phyloP scores from a whole-genome alignment of 2,797 vertebrate genomes.

The Gymnopithys bicolor region DNA sequence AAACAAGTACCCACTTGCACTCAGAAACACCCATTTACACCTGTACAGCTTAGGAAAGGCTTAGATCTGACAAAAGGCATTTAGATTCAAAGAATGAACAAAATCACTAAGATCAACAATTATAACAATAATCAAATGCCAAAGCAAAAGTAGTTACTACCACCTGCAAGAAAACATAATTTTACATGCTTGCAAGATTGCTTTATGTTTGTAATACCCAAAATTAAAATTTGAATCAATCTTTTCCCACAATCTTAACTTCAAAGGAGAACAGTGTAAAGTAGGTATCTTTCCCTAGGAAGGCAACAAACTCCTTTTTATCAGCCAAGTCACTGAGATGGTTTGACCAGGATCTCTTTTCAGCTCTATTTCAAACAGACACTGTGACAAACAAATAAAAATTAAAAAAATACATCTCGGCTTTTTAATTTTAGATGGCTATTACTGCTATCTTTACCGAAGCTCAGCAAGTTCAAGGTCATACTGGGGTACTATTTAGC shows the following conservation, averaged over 20 bases:
- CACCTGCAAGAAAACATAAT: neutral
- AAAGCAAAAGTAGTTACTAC: neutral
- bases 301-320: neutral
- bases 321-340: neutral
- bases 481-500: neutral
- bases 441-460: neutral
- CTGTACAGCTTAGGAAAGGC: neutral
- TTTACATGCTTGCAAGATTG: neutral
- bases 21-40: constrained; percentile 38
- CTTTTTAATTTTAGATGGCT: neutral
- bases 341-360: neutral
- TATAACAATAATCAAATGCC: constrained; percentile 12
- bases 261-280: neutral
- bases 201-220: neutral
- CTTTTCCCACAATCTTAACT: neutral
- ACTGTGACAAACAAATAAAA: neutral
- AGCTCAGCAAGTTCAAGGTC: neutral
- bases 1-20: constrained; percentile 57
- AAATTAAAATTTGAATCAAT: neutral
- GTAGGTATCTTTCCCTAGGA: neutral
- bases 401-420: neutral
- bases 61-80: constrained; percentile 45
- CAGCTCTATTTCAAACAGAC: neutral
- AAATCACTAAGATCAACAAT: neutral
- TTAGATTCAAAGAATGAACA: constrained; percentile 19